Evolutionary conservation across 2,797 vertebrate genomes (phyloP), one percentile per base, ranked within the genome.

Genomic region (Rhinophrynus dorsalis): DNA sequence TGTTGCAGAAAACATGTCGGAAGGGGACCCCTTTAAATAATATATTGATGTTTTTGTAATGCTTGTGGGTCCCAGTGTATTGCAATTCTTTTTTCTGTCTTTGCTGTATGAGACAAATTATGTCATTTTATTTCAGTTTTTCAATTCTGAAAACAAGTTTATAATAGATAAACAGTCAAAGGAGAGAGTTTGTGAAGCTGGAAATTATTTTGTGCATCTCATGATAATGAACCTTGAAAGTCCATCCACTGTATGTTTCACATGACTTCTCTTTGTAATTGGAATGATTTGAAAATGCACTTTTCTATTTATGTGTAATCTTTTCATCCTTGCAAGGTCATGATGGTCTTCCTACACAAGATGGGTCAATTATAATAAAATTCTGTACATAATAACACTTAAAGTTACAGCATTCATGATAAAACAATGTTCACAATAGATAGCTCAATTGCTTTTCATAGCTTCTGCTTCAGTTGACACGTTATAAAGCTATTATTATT

Each of bases 141-240:
- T 3, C 26, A 29, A 45, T 45, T 60, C 30, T 12, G 38, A 42
- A 42, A 27, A 58, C 38, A 58, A 20, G 24, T 37, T 23, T 58
- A 33, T 32, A 58, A 45, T 20, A 24, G 13, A 60, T 60, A 27
- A 45, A 26, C 17, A 18, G 4, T 18, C 23, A 12, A 30, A 30
- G 26, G 38, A 48, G 15, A 27, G 27, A 62, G 40, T 21, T 29
- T 26, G 8, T n/a, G 33, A 40, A 62, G 48, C 18, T 62, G 29
- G 42, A 48, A 48, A 62, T 47, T 23, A 62, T 48, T 33, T 48
- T 62, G 23, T 13, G 42, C 30, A 42, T 44, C 15, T 15, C 59
- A 47, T 24, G 9, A 35, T 62, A 62, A 62, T 62, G 42, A 62
- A 62, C 59, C 59, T 62, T 62, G 27, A 62, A 62, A 47, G 10